A percentile compares a stretch with the other conserved stretches of the same genome.
Evolutionary conservation across 2,888 invertebrate species (phyloP).

Genomic region (Sarcophaga caerulescens): DNA sequence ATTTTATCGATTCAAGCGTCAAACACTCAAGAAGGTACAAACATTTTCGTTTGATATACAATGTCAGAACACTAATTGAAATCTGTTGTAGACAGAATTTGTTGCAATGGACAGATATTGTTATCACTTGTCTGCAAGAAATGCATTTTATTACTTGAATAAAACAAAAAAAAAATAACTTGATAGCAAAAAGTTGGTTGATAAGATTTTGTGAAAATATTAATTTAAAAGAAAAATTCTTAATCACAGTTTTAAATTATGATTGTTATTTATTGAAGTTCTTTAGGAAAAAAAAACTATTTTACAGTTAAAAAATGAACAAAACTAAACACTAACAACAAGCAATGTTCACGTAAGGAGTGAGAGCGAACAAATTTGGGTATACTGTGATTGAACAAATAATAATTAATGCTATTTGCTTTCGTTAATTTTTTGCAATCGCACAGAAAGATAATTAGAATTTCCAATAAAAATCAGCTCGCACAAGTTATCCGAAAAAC

Average conservation of each 20-base stretch:
- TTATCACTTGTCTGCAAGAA: conserved; percentile 23
- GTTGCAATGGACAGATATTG: conserved; percentile 22
- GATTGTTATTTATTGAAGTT: no score
- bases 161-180: conserved; percentile 10
- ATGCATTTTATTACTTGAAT: conserved; percentile 11
- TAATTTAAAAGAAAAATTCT: neutral
- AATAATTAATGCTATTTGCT: no score
- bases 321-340: no score
- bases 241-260: neutral
- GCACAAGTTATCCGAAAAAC: no score
- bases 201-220: neutral
- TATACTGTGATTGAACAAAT: no score
- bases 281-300: no score
- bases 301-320: no score
- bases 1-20: neutral
- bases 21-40: neutral
- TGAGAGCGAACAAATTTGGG: no score
- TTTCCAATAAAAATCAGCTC: no score
- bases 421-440: no score
- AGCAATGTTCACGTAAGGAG: no score
- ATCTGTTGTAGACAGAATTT: conserved; percentile 42
- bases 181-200: neutral
- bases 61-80: conserved; percentile 14
- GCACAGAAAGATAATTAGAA: no score
- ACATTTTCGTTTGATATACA: conserved; percentile 16